A percentile compares a stretch with the other conserved stretches of the same genome.
phyloP scores from a whole-genome alignment of 2,888 invertebrate species.

The Monochamus alternatus region DNA sequence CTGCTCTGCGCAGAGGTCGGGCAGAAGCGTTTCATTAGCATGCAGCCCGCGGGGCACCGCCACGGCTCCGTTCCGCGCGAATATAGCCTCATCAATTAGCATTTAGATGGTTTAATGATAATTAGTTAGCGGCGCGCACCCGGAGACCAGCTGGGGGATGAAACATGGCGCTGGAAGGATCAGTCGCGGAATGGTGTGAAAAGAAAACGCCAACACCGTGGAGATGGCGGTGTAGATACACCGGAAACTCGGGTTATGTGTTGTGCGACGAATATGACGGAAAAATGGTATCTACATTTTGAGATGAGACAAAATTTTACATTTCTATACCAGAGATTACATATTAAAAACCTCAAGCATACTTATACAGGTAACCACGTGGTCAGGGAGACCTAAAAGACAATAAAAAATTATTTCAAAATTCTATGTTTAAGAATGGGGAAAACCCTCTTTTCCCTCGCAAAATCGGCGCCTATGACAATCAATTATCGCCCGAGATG shows the following conservation, averaged over 20 bases:
- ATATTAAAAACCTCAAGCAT: too few species aligned
- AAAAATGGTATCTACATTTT: too few species aligned
- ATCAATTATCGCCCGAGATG: too few species aligned
- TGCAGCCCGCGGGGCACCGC: slow-evolving; percentile 69
- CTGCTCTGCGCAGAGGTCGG: too few species aligned
- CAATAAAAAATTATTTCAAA: too few species aligned
- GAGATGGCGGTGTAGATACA: slow-evolving; percentile 65
- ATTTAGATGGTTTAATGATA: slow-evolving; percentile 74
- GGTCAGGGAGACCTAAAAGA: too few species aligned
- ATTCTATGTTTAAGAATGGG: too few species aligned
- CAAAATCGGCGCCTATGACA: too few species aligned
- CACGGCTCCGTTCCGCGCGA: slow-evolving; percentile 69
- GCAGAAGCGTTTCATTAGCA: slow-evolving; percentile 69
- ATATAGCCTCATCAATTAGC: slow-evolving; percentile 74
- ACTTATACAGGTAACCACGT: too few species aligned
- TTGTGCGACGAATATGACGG: slow-evolving; percentile 54
- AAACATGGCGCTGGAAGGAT: slow-evolving; percentile 63
- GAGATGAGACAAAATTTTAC: too few species aligned
- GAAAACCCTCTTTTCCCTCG: too few species aligned
- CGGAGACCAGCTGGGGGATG: slow-evolving; percentile 68
- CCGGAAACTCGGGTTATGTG: slow-evolving; percentile 63
- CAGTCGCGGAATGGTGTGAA: slow-evolving; percentile 60
- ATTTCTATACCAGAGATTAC: too few species aligned
- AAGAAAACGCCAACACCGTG: slow-evolving; percentile 66
- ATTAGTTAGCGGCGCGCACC: slow-evolving; percentile 69